These are phyloP conservation scores for Agrochola lychnidis DNA, from an alignment of 2,888 invertebrate genomes.

Conservation along the genomic window DNA sequence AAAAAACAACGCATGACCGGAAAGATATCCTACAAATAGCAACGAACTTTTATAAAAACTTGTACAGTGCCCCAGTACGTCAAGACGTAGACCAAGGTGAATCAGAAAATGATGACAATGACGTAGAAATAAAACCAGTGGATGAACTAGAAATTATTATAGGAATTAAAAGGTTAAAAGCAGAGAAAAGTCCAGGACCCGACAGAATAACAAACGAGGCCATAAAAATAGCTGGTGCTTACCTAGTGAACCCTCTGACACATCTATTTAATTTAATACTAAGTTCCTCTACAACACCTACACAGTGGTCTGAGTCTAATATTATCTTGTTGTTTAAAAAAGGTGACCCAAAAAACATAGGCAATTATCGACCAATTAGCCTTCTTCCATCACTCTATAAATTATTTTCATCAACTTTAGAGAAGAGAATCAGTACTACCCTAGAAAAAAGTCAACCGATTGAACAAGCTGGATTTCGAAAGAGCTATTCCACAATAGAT, in stretches of 20 bases:
- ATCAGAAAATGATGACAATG: neutral
- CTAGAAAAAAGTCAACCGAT: neutral
- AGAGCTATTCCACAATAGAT: neutral
- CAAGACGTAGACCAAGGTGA: neutral
- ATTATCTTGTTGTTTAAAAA: neutral
- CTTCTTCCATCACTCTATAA: no score
- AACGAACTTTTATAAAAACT: no score
- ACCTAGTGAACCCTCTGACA: no score
- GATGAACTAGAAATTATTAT: neutral
- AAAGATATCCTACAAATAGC: no score
- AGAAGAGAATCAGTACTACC: no score
- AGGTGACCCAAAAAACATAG: neutral
- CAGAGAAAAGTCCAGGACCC: no score
- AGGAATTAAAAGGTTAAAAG: neutral
- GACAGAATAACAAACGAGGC: no score
- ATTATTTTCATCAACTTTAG: no score
- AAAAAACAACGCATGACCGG: no score
- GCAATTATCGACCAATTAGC: neutral
- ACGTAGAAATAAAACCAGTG: neutral
- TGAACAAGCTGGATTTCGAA: neutral
- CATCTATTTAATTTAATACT: no score
- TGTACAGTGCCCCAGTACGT: neutral
- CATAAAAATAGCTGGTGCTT: no score
- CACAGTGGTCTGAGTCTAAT: neutral
- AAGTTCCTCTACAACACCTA: neutral